These are phyloP conservation scores for Acanthosepion pharaonis DNA, from an alignment of 2,888 invertebrate genomes.

Conservation along the genomic window DNA sequence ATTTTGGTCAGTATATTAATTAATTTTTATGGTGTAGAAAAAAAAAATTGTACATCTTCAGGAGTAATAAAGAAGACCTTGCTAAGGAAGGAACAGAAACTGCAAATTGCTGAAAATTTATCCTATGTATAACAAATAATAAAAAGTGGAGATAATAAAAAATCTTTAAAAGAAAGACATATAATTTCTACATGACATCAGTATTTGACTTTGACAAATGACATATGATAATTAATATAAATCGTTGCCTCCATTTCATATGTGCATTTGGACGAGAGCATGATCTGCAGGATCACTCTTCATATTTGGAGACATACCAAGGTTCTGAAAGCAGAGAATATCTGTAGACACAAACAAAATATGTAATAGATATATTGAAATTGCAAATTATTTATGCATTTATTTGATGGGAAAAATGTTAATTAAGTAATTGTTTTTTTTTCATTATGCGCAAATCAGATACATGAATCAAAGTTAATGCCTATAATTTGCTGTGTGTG, in stretches of 20 bases:
- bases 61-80: not conserved
- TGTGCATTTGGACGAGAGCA: not conserved
- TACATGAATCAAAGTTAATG: not conserved
- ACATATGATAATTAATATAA: not conserved
- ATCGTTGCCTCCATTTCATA: slow-evolving; percentile 7
- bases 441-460: not conserved
- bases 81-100: not conserved
- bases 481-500: not conserved
- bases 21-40: not conserved
- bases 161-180: not conserved
- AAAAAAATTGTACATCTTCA: not conserved
- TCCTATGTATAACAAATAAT: not conserved
- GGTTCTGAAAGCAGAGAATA: slow-evolving; percentile 8
- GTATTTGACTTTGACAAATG: not conserved
- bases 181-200: not conserved
- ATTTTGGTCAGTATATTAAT: not conserved
- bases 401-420: not conserved
- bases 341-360: not conserved
- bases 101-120: not conserved
- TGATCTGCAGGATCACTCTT: not conserved
- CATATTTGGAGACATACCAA: slow-evolving; percentile 48
- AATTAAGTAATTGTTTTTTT: not conserved
- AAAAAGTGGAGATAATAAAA: not conserved
- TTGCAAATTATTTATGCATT: not conserved
- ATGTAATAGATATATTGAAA: not conserved